Conservation (phyloP, 2,113 vertebrate species). For the Lasiurus borealis region DNA sequence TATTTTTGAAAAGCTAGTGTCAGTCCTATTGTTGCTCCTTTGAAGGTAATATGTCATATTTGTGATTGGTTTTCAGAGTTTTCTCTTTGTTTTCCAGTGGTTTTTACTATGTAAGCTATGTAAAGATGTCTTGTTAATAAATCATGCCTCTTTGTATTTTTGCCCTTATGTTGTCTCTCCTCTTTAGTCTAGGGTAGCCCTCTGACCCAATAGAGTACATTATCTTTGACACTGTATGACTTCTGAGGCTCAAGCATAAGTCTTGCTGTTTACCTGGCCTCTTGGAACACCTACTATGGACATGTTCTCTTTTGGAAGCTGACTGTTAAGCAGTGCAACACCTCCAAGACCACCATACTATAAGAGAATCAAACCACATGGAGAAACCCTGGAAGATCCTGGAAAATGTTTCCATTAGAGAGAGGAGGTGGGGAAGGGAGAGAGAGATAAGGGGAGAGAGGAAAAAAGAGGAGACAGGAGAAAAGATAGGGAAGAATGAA, state of each 20-base stretch:
- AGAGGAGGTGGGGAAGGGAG: too few relatives aligned
- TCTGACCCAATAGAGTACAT: not conserved
- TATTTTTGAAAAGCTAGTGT: constrained; percentile 18
- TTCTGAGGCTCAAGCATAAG: not conserved
- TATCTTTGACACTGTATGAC: not conserved
- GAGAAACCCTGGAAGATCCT: not conserved
- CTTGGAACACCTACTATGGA: not conserved
- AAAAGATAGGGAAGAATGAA: not conserved
- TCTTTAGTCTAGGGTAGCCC: not conserved
- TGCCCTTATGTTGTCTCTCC: not conserved
- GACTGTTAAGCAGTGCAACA: not conserved
- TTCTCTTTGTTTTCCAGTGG: constrained; percentile 26
- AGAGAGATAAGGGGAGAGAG: not conserved
- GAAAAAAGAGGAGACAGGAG: not conserved
- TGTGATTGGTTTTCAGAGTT: constrained; percentile 40
- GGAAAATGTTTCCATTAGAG: not conserved
- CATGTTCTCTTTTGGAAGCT: not conserved
- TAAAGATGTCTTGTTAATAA: not conserved
- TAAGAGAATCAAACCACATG: not conserved
- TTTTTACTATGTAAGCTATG: not conserved
- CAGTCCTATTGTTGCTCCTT: not conserved
- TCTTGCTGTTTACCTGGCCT: not conserved
- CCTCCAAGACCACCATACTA: not conserved
- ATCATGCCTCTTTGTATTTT: not conserved
- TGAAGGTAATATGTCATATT: not conserved